phyloP scores from a whole-genome alignment of 2,797 vertebrate genomes.

The Lepidocolaptes lacrymiger region DNA sequence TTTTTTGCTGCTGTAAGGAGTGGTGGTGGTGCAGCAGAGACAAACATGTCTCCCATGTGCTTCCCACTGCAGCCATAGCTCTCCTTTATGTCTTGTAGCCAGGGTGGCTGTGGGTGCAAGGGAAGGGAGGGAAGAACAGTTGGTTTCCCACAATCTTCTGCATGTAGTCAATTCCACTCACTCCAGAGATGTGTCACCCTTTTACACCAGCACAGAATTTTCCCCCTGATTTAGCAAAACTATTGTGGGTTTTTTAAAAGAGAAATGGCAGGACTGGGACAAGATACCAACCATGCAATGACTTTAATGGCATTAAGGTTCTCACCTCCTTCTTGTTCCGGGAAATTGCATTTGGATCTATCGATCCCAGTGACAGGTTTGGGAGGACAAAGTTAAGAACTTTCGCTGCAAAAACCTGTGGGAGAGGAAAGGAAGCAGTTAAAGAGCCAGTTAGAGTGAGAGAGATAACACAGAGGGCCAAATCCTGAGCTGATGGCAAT shows the following conservation, averaged over 20 bases:
- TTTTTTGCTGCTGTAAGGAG: background rate
- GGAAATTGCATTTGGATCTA: slow-evolving; percentile 88
- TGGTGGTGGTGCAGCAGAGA: background rate
- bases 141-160: background rate
- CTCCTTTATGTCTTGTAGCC: background rate
- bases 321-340: slow-evolving; percentile 90
- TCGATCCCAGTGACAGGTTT: slow-evolving; percentile 85
- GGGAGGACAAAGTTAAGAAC: slow-evolving; percentile 90
- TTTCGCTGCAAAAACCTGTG: slow-evolving; percentile 90
- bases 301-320: background rate
- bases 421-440: slow-evolving; percentile 9
- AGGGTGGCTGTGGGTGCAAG: background rate
- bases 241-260: background rate
- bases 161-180: background rate
- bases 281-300: background rate
- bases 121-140: no score
- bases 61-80: rapidly evolving
- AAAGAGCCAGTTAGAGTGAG: background rate
- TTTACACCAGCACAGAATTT: background rate
- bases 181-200: background rate
- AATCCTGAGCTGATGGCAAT: background rate
- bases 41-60: rapidly evolving
- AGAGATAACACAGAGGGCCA: background rate
- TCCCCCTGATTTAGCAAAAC: background rate
- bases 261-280: background rate